These are phyloP conservation scores for Lepidotrigona ventralis DNA, from an alignment of 1,140 invertebrate genomes.

Conservation along the genomic window DNA sequence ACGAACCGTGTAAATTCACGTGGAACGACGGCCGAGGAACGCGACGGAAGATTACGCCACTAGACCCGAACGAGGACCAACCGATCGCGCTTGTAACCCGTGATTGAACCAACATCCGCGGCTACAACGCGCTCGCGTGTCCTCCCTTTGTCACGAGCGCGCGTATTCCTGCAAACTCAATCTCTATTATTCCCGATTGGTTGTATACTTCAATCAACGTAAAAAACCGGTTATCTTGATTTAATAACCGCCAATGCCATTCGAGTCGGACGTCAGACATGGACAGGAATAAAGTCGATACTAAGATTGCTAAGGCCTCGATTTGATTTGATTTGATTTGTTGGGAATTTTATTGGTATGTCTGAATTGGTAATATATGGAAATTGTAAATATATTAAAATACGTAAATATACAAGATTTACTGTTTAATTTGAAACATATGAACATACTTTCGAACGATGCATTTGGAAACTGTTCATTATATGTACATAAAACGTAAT, in stretches of 20 bases:
- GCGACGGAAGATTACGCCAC: constrained; percentile 56
- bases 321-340: too few relatives aligned
- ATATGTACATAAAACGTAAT: too few relatives aligned
- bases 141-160: constrained; percentile 59
- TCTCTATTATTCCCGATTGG: constrained; percentile 61
- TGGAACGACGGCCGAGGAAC: constrained; percentile 36
- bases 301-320: too few relatives aligned
- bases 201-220: constrained; percentile 11
- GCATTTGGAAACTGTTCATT: too few relatives aligned
- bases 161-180: constrained; percentile 61
- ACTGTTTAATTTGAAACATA: too few relatives aligned
- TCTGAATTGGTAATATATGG: too few relatives aligned
- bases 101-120: constrained; percentile 63
- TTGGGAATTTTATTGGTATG: too few relatives aligned
- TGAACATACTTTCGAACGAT: too few relatives aligned
- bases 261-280: constrained; percentile 52
- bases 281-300: background rate
- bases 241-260: constrained; percentile 74
- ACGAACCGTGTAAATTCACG: background rate
- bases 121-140: constrained; percentile 40
- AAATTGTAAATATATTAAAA: too few relatives aligned
- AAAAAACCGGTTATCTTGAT: constrained; percentile 67
- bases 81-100: constrained; percentile 60
- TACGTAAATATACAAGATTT: too few relatives aligned
- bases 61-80: constrained; percentile 30